A percentile compares a stretch with the other conserved stretches of the same genome.
Conservation (phyloP, 2,888 invertebrate species). For the Odontomyia ornata region DNA sequence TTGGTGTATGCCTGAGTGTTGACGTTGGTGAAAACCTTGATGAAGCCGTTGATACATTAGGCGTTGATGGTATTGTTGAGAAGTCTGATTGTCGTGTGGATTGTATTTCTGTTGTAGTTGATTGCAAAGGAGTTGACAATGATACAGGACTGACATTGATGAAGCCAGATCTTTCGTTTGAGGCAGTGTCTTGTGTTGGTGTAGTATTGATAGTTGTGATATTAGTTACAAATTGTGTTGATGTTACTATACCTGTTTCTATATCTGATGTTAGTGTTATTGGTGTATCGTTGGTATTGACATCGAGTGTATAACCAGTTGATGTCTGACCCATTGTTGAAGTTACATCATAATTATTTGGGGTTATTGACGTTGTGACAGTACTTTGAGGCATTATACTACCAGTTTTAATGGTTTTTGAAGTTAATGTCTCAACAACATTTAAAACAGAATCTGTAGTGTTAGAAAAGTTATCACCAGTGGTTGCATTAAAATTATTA, state of each 20-base stretch:
- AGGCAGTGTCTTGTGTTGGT: conserved; percentile 29
- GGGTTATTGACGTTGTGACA: conserved; percentile 7
- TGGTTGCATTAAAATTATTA: conserved; percentile 6
- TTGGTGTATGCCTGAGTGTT: conserved; percentile 15
- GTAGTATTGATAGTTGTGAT: conserved; percentile 13
- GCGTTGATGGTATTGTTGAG: conserved; percentile 39
- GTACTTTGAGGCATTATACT: background rate
- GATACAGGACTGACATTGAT: background rate
- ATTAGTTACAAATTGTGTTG: conserved; percentile 44
- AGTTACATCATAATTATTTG: background rate
- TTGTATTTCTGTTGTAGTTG: conserved; percentile 46
- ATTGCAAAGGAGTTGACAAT: conserved; percentile 34
- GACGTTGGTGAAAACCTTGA: conserved; percentile 21
- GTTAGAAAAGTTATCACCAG: conserved; percentile 18
- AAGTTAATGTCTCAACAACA: conserved; percentile 15
- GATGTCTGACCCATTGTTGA: background rate
- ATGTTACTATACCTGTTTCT: conserved; percentile 43
- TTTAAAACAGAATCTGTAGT: conserved; percentile 25
- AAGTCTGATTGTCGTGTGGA: conserved; percentile 28
- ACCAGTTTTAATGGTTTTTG: conserved; percentile 18
- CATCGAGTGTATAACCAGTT: conserved; percentile 19
- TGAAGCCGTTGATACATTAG: no score
- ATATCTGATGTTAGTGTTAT: conserved; percentile 48
- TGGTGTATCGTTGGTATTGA: conserved; percentile 1
- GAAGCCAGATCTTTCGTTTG: conserved; percentile 34